These are phyloP conservation scores for Drosophila buzzatii DNA, from an alignment of 2,888 invertebrate genomes.

Conservation along the genomic window DNA sequence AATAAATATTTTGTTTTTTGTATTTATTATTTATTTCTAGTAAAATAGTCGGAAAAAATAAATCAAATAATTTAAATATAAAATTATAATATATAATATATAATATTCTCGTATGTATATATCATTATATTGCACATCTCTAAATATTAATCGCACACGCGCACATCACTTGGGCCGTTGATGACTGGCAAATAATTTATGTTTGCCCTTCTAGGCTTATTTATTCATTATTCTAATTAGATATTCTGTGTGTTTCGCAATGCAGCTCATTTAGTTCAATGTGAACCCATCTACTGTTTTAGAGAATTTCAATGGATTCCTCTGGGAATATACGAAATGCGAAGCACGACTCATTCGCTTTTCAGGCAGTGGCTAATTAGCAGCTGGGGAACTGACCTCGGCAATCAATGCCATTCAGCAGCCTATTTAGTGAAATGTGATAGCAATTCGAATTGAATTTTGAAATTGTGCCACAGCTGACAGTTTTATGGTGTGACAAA, in stretches of 20 bases:
- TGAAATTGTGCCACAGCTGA: constrained; percentile 17
- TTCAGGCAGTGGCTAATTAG: constrained; percentile 12
- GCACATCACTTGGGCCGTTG: not conserved
- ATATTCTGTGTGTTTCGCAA: not conserved
- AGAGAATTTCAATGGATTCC: not conserved
- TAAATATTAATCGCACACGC: not conserved
- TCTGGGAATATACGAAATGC: not conserved
- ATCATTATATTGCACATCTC: too few species aligned
- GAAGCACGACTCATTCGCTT: constrained; percentile 21
- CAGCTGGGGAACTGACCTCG: constrained; percentile 14
- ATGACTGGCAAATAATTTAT: constrained; percentile 1
- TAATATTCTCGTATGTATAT: too few species aligned
- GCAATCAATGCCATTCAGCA: constrained; percentile 43
- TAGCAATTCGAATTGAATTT: constrained; percentile 8
- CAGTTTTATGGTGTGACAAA: constrained; percentile 33
- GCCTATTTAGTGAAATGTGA: constrained; percentile 17
- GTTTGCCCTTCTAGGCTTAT: constrained; percentile 7
- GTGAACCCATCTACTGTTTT: not conserved
- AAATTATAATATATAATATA: too few species aligned
- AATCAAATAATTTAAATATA: too few species aligned
- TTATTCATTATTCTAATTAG: constrained; percentile 25
- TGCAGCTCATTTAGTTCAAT: constrained; percentile 10
- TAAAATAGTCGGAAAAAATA: too few species aligned
- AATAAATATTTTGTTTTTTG: too few species aligned
- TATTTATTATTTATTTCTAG: too few species aligned